Percentiles rank a stretch among this genome's conserved stretches.
phyloP scores from a whole-genome alignment of 2,797 vertebrate genomes.

The Alca torda region DNA sequence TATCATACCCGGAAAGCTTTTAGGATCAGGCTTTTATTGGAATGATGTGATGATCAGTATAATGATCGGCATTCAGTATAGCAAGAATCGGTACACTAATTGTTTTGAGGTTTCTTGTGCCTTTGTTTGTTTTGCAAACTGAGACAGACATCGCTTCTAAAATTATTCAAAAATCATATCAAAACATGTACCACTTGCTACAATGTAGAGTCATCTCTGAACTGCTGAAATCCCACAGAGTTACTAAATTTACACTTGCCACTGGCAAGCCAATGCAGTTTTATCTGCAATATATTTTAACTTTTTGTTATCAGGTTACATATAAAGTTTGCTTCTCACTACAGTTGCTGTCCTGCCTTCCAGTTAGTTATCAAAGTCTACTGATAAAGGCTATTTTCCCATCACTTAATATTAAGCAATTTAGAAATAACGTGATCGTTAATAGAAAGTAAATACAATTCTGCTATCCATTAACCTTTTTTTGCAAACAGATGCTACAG shows the following conservation, averaged over 20 bases:
- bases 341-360: background rate
- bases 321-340: background rate
- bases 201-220: background rate
- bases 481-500: background rate
- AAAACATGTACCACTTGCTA: background rate
- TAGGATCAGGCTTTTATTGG: background rate
- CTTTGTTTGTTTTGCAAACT: background rate
- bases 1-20: background rate
- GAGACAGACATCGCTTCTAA: background rate
- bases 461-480: constrained; percentile 31
- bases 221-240: background rate
- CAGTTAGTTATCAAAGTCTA: background rate
- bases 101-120: background rate
- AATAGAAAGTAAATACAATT: constrained; percentile 24
- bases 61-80: background rate
- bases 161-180: background rate
- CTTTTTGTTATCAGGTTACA: background rate
- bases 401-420: constrained; percentile 4
- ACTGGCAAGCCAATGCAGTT: background rate
- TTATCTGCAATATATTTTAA: background rate
- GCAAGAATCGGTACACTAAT: background rate
- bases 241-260: background rate
- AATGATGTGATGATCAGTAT: background rate
- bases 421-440: constrained; percentile 20
- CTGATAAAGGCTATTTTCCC: background rate